phyloP scores from a whole-genome alignment of 2,797 vertebrate genomes.

The Schizopygopsis malacanthus region DNA sequence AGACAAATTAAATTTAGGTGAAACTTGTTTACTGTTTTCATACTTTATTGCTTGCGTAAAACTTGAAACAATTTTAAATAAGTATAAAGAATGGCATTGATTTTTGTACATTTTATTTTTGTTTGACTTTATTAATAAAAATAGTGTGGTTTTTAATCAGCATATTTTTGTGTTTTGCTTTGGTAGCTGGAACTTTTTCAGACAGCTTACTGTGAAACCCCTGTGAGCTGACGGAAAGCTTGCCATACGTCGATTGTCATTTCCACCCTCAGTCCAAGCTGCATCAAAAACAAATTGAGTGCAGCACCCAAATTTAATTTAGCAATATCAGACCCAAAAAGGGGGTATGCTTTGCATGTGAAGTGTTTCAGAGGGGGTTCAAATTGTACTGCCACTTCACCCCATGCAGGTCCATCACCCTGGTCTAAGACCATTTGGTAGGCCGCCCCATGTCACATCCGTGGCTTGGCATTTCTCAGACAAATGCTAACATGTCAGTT shows the following conservation, averaged over 20 bases:
- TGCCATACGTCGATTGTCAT: constrained; percentile 51
- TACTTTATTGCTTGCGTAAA: too few species aligned
- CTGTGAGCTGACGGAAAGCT: constrained; percentile 46
- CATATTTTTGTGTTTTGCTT: too few species aligned
- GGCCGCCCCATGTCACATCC: constrained; percentile 76
- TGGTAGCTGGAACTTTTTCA: background rate
- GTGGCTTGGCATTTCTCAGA: constrained; percentile 78
- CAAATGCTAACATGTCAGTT: constrained; percentile 79
- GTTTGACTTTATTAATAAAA: too few species aligned
- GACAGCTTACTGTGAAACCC: constrained; percentile 4
- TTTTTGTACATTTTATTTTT: too few species aligned
- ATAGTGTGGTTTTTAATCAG: too few species aligned
- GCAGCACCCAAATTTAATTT: constrained; percentile 48
- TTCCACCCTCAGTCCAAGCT: constrained; percentile 25
- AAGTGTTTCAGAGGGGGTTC: constrained; percentile 23
- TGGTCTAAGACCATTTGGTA: constrained; percentile 37
- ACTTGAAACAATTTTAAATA: too few species aligned
- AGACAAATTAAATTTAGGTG: too few species aligned
- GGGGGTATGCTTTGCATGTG: constrained; percentile 22
- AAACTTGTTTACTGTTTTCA: too few species aligned
- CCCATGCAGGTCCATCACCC: constrained; percentile 22
- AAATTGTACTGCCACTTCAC: constrained; percentile 14
- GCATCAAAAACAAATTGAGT: constrained; percentile 36
- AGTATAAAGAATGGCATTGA: too few species aligned
- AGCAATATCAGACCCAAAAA: background rate